These are phyloP conservation scores for Ferdinandea cuprea DNA, from an alignment of 2,888 invertebrate genomes.

Conservation along the genomic window DNA sequence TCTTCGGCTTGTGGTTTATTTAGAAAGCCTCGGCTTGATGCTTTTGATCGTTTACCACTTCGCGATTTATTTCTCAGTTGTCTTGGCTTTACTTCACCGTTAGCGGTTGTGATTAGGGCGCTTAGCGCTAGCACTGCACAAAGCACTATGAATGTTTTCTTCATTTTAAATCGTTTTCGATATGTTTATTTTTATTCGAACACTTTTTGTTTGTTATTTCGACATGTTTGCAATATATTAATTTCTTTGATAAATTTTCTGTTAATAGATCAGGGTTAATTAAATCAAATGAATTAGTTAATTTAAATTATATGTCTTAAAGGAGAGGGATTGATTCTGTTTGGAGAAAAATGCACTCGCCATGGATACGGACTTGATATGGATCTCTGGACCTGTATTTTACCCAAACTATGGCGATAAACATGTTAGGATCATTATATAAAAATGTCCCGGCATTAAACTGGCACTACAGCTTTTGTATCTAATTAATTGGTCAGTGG, in stretches of 20 bases:
- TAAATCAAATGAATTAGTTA: background rate
- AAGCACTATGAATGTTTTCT: constrained; percentile 59
- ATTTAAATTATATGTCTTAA: background rate
- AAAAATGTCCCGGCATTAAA: too few relatives aligned
- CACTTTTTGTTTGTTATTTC: constrained; percentile 29
- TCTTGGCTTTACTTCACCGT: constrained; percentile 27
- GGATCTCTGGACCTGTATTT: too few relatives aligned
- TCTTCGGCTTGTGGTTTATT: constrained; percentile 78
- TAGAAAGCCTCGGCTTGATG: constrained; percentile 21
- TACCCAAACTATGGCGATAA: too few relatives aligned
- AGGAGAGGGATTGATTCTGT: background rate
- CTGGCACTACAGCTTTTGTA: too few relatives aligned
- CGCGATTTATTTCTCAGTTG: constrained; percentile 21
- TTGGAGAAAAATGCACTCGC: background rate
- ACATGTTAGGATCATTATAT: too few relatives aligned
- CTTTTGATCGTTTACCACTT: constrained; percentile 23
- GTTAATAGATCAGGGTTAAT: background rate
- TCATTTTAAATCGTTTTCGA: constrained; percentile 45
- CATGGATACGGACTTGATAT: background rate
- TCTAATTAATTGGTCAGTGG: too few relatives aligned
- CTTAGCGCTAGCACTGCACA: constrained; percentile 54
- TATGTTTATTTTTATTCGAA: constrained; percentile 12
- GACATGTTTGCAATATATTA: constrained; percentile 24
- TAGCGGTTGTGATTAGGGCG: constrained; percentile 19
- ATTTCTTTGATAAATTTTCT: constrained; percentile 15